Evolutionary conservation across 2,113 vertebrate genomes (phyloP), one percentile per base, ranked within the genome.

Genomic region (Antechinus flavipes): DNA sequence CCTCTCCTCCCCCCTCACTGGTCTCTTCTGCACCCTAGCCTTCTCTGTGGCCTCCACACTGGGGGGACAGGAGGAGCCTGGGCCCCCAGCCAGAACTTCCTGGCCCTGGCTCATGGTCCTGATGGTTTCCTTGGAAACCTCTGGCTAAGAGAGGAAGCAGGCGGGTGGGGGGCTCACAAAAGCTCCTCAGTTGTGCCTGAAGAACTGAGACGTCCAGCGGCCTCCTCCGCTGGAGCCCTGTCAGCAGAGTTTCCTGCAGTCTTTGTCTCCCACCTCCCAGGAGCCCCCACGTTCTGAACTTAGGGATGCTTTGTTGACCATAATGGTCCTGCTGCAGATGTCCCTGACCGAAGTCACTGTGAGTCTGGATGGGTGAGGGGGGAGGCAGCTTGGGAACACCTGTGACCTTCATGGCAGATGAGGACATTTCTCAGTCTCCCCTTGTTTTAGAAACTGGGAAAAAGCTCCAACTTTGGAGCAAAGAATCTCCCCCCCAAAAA

Each of bases 171-270:
- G 68, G 68, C 68, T 84, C 68, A 84, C 68, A 84, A 84, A 84
- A 84, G 68, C 68, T 84, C 68, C 68, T 84, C 68, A 84, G 68
- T 84, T 84, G 68, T 84, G 68, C n/a, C n/a, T 84, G 68, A 84
- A 84, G 68, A 42, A 84, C 68, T 42, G 68, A 84, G 68, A 23
- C 68, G 19, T 84, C 68, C 68, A 84, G 19, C 68, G n/a, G n/a
- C 68, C 68, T 84, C 68, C 68, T 84, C 68, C 19, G 19, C n/a
- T 42, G 68, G 68, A 42, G n/a, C 68, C 68, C 68, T 84, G 68
- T 84, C 68, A 84, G n/a, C n/a, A 8, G 68, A 84, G n/a, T 84
- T 84, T 84, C 68, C 68, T 84, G 68, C 68, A 42, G 68, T 42
- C 68, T 84, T 84, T 84, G 68, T 84, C 68, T 84, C 19, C n/a